phyloP scores from a whole-genome alignment of 2,888 invertebrate genomes.

The Phragmatobia fuliginosa region DNA sequence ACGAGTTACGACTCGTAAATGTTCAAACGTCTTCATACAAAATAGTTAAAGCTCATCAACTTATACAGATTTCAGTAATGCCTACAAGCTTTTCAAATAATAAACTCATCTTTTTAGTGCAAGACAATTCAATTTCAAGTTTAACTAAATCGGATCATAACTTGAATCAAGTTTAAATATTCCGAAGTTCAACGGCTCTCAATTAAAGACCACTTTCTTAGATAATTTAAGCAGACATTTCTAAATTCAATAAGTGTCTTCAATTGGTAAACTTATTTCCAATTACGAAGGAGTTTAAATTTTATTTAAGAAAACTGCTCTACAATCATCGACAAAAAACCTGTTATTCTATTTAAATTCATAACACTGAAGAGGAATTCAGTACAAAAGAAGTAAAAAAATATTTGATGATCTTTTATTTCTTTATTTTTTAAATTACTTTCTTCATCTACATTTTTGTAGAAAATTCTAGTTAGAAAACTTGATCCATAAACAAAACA shows the following conservation, averaged over 20 bases:
- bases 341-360: too few relatives aligned
- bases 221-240: neutral
- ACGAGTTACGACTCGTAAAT: too few relatives aligned
- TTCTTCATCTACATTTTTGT: neutral
- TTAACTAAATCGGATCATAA: constrained; percentile 14
- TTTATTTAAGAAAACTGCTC: neutral
- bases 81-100: neutral
- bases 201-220: constrained; percentile 11
- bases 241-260: neutral
- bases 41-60: neutral
- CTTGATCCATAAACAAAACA: neutral
- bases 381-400: neutral
- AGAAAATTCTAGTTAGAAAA: neutral
- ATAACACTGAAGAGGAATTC: too few relatives aligned
- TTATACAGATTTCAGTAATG: neutral
- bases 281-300: neutral
- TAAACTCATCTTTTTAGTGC: neutral
- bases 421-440: too few relatives aligned
- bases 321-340: neutral
- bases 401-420: neutral
- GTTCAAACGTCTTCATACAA: too few relatives aligned
- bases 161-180: constrained; percentile 15
- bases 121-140: constrained; percentile 5
- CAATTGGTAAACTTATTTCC: neutral
- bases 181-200: constrained; percentile 15